phyloP scores from a whole-genome alignment of 2,888 invertebrate genomes.

The Thymelicus sylvestris region DNA sequence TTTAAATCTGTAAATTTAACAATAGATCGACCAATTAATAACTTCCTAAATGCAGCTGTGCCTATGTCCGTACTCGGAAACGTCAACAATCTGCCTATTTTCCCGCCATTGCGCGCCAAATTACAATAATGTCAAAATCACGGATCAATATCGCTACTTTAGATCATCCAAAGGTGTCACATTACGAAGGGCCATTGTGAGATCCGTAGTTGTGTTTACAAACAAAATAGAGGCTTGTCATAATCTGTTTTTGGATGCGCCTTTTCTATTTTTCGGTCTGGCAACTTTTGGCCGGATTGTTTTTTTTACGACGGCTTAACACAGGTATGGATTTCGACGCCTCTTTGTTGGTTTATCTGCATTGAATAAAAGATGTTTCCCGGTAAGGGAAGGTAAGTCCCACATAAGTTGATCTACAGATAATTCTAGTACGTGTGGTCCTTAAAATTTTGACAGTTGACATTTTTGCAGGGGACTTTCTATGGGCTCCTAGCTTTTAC shows the following conservation, averaged over 20 bases:
- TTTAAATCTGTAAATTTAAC: constrained; percentile 43
- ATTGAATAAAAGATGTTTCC: constrained; percentile 70
- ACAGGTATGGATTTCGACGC: constrained; percentile 82
- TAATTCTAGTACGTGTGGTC: constrained; percentile 73
- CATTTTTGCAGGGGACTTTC: constrained; percentile 58
- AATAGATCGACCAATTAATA: constrained; percentile 57
- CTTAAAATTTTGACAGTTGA: constrained; percentile 67
- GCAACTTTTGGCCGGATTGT: constrained; percentile 68
- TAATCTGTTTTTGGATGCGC: constrained; percentile 81
- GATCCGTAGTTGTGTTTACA: constrained; percentile 73
- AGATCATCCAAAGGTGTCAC: constrained; percentile 78
- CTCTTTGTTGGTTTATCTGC: constrained; percentile 77
- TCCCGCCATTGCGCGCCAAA: constrained; percentile 64
- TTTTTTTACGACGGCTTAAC: constrained; percentile 65
- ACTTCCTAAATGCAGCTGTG: constrained; percentile 64
- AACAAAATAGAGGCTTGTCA: constrained; percentile 83
- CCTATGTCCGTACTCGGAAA: constrained; percentile 58
- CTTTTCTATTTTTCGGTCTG: constrained; percentile 77
- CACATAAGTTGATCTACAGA: constrained; percentile 62
- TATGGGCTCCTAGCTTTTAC: constrained; percentile 60
- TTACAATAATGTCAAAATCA: constrained; percentile 67
- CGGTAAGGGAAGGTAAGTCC: constrained; percentile 72
- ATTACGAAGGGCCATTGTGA: constrained; percentile 73
- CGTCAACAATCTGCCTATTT: constrained; percentile 80
- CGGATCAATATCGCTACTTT: constrained; percentile 74